Evolutionary conservation across 2,888 invertebrate genomes (phyloP), one percentile per base, ranked within the genome.

Genomic region (Pheosia gnoma): DNA sequence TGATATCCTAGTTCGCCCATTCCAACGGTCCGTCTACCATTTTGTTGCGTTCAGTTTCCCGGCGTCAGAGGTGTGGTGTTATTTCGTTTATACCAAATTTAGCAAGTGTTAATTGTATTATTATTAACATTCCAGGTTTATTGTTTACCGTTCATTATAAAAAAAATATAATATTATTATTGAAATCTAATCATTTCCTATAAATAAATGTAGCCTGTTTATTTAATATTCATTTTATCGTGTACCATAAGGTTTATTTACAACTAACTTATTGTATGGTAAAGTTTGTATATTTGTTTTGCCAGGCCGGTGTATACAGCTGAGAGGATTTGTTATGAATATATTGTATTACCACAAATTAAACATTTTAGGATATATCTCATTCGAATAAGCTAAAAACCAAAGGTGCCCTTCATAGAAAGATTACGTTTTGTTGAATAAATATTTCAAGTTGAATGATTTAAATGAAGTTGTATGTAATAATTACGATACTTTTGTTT

Each of bases 321-420:
- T 84, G 85, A 83, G 89, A 89, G 85, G 89, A 89, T 88, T 91
- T 90, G 90, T 89, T 90, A 90, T 88, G 83, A 84, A 86, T 87
- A 84, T 90, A 91, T 89, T 86, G 85, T 90, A 89, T 87, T 88
- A 88, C 78, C 89, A 89, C 89, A 92, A 92, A 90, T 89, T 86
- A 90, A 94, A 92, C 90, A 90, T 89, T 88, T 88, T 92, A 91
- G 92, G 89, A 90, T 92, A 89, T 93, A 94, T 90, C 88, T 87
- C 94, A 94, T 95, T 93, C 87, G 92, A 89, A 84, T 95, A 96
- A 96, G 96, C 96, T 96, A 95, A 95, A 96, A 96, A 96, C 96
- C 96, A 96, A 96, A 96, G 96, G 96, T 96, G 96, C 96, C 96
- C 96, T 96, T 95, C 95, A 94, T 93, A 93, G 90, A 92, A 91